Conservation (phyloP, 2,797 vertebrate species). For the Notolepis coatsorum region DNA sequence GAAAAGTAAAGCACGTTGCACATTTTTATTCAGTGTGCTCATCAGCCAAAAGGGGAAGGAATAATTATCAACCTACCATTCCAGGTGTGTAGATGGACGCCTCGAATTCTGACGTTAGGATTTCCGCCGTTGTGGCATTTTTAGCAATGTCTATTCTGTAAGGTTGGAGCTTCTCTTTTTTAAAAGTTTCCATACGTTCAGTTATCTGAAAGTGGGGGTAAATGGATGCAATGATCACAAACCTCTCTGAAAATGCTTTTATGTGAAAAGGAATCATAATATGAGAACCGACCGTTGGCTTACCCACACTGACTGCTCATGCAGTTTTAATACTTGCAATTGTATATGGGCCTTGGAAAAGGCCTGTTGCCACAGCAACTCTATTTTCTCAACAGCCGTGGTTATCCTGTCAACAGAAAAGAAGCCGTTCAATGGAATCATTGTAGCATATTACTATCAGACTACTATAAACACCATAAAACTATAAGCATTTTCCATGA, state of each 20-base stretch:
- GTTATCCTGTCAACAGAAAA: conserved; percentile 67
- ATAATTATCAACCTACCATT: conserved; percentile 62
- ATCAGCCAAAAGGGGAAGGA: no score
- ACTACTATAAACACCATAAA: no score
- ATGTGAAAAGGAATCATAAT: background rate
- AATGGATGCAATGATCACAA: background rate
- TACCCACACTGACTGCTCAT: conserved; percentile 71
- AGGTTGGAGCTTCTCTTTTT: conserved; percentile 68
- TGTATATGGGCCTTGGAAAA: conserved; percentile 70
- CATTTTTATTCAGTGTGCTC: no score
- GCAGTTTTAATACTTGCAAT: conserved; percentile 70
- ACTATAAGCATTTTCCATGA: no score
- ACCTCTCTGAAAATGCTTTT: background rate
- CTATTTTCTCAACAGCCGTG: conserved; percentile 77
- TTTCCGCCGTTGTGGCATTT: conserved; percentile 49
- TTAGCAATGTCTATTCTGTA: conserved; percentile 66
- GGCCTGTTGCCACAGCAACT: conserved; percentile 80
- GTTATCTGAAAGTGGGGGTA: conserved; percentile 62
- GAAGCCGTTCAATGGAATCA: background rate
- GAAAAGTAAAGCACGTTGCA: no score
- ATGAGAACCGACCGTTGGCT: background rate
- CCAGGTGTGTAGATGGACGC: conserved; percentile 68
- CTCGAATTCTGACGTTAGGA: conserved; percentile 66
- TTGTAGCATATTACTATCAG: background rate
- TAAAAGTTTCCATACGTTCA: conserved; percentile 65